Conservation (phyloP, 2,797 vertebrate genomes). For the Poeciliopsis presidionis region DNA sequence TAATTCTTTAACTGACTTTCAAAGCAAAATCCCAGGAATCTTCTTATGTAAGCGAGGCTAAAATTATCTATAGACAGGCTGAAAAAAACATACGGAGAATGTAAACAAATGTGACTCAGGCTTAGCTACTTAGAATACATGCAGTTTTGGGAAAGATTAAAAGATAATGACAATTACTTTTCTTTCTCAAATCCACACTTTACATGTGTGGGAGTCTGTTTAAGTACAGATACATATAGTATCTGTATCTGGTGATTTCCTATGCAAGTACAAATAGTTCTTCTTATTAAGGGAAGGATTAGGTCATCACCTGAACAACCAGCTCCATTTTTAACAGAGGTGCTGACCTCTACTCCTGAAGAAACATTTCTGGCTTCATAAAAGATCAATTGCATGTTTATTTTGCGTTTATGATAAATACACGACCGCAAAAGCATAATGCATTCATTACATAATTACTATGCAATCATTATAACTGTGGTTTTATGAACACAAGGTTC, state of each 20-base stretch:
- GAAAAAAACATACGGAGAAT: background rate
- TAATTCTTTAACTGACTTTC: slow-evolving; percentile 1
- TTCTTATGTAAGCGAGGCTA: slow-evolving; percentile 1
- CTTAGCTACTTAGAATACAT: background rate
- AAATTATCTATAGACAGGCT: slow-evolving; percentile 4
- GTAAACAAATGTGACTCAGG: background rate
- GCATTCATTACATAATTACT: background rate
- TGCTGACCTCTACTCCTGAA: background rate
- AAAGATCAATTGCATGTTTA: background rate
- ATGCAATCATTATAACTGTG: background rate
- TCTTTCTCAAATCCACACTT: background rate
- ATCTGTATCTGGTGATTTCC: background rate
- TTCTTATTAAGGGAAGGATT: background rate
- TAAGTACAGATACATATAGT: too few relatives aligned
- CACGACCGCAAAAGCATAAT: background rate
- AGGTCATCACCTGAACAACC: background rate
- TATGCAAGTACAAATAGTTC: background rate
- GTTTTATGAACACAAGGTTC: background rate
- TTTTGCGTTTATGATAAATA: background rate
- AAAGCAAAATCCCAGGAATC: background rate
- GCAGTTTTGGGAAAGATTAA: slow-evolving; percentile 1
- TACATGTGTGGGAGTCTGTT: background rate
- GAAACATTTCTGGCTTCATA: background rate
- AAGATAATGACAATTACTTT: background rate
- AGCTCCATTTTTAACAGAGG: background rate